A percentile compares a stretch with the other conserved stretches of the same genome.
These are phyloP conservation scores for Toxostoma redivivum DNA, from an alignment of 2,113 vertebrate genomes.

Conservation along the genomic window DNA sequence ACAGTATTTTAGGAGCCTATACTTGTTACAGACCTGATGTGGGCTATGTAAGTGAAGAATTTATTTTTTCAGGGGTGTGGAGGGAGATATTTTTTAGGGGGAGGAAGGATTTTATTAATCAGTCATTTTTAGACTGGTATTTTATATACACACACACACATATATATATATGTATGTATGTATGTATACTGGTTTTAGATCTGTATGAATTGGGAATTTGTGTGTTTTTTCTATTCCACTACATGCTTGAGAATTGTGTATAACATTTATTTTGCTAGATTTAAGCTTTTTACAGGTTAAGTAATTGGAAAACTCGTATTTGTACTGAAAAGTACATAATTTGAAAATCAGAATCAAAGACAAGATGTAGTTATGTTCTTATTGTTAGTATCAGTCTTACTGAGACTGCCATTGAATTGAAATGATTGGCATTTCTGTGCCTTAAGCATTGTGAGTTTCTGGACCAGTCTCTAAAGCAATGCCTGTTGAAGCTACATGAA, in stretches of 20 bases:
- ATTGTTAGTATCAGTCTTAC: background rate
- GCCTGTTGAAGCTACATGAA: background rate
- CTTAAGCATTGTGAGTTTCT: background rate
- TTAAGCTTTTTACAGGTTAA: background rate
- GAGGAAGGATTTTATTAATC: background rate
- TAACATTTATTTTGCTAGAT: background rate
- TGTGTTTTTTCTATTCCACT: background rate
- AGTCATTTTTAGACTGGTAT: background rate
- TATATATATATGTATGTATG: too few relatives aligned
- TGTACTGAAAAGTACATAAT: background rate
- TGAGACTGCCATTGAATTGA: background rate
- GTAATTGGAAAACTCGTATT: background rate
- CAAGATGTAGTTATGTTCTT: background rate
- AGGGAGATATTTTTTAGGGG: background rate
- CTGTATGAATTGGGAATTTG: background rate
- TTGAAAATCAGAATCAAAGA: background rate
- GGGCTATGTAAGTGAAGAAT: conserved; percentile 86
- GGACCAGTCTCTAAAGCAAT: background rate
- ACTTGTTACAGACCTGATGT: conserved; percentile 95
- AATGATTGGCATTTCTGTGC: background rate
- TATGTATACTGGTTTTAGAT: background rate
- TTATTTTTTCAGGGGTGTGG: background rate
- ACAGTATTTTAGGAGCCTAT: conserved; percentile 93
- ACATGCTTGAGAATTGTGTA: background rate
- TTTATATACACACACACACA: too few relatives aligned